Conservation (phyloP, 2,113 vertebrate genomes). For the Ondatra zibethicus region DNA sequence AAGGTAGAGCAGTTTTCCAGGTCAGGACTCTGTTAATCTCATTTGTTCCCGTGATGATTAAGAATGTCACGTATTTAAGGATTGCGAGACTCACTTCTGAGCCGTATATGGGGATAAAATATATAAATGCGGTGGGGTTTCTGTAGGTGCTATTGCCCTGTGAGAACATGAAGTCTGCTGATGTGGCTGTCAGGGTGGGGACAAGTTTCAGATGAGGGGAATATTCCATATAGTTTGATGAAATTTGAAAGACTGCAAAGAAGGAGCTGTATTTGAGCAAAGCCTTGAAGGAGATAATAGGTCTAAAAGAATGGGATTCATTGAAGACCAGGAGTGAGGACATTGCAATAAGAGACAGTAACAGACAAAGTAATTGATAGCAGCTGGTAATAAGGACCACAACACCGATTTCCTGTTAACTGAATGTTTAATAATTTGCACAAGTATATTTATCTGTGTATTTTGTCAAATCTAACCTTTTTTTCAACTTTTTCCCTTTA, state of each 20-base stretch:
- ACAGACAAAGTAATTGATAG: not conserved
- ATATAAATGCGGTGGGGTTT: accelerated
- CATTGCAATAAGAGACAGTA: not conserved
- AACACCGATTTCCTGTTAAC: not conserved
- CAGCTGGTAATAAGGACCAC: not conserved
- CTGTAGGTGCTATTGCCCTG: not conserved
- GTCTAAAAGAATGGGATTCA: not conserved
- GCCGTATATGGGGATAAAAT: not conserved
- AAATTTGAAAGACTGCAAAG: not conserved
- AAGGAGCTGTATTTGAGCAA: not conserved
- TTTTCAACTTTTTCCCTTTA: not conserved
- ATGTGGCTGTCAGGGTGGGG: not conserved
- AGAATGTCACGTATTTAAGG: not conserved
- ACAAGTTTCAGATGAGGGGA: not conserved
- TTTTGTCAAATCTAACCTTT: not conserved
- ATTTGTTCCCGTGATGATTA: not conserved
- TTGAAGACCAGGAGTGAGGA: not conserved
- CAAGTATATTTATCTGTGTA: not conserved
- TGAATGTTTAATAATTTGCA: not conserved
- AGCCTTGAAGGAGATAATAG: not conserved
- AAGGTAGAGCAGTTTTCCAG: not conserved
- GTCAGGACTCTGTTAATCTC: not conserved
- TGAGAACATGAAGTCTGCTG: not conserved
- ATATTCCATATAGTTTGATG: not conserved
- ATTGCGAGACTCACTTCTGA: not conserved